These are phyloP conservation scores for Pachypsylla venusta DNA, from an alignment of 1,140 invertebrate species.

Conservation along the genomic window DNA sequence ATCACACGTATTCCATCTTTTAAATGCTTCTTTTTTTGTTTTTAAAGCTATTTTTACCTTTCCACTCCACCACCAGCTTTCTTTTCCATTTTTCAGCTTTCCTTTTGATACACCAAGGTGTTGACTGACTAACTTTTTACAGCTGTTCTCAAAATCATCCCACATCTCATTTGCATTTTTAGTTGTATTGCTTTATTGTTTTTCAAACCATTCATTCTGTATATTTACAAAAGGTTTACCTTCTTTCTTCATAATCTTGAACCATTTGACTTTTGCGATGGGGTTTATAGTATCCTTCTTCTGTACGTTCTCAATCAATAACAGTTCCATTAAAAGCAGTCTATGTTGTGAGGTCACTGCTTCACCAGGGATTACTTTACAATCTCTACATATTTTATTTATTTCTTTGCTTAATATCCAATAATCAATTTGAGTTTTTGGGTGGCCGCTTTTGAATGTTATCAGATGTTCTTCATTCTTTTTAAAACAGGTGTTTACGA, in stretches of 20 bases:
- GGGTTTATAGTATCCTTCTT: not conserved
- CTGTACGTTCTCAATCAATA: not conserved
- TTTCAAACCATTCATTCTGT: constrained; percentile 2
- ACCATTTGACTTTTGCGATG: constrained; percentile 3
- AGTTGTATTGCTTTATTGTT: not conserved
- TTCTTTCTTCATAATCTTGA: not conserved
- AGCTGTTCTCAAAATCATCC: not conserved
- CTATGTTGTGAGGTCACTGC: not conserved
- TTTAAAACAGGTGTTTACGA: not conserved
- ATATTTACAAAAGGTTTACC: not conserved
- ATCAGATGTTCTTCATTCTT: constrained; percentile 4
- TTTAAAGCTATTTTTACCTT: not conserved
- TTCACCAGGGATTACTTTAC: constrained; percentile 7
- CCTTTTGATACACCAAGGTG: constrained; percentile 1
- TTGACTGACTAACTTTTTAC: not conserved
- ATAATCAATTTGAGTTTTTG: not conserved
- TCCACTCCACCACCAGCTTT: not conserved
- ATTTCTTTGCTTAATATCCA: not conserved
- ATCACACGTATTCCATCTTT: not conserved
- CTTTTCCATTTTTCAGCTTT: constrained; percentile 2
- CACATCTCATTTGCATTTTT: constrained; percentile 3
- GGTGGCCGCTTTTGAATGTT: not conserved
- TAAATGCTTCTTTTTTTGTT: not conserved
- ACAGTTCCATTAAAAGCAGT: not conserved
- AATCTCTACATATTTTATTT: not conserved